These are phyloP conservation scores for Ophioderma brevispina DNA, from an alignment of 35 echinoderm and acorn worm species.

Conservation along the genomic window DNA sequence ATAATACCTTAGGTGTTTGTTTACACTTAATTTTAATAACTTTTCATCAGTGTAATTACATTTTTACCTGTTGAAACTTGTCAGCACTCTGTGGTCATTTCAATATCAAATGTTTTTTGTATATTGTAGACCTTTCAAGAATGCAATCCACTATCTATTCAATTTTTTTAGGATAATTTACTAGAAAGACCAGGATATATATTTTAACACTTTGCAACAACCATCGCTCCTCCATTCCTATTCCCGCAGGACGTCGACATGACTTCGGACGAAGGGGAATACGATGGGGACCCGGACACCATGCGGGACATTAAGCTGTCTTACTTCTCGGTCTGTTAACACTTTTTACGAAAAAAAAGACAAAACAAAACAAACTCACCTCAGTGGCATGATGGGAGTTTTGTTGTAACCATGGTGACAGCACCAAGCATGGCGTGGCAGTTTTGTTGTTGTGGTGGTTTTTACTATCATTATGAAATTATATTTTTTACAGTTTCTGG, in stretches of 20 bases:
- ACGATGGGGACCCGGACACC: slow-evolving; percentile 78
- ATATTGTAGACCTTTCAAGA: too few relatives aligned
- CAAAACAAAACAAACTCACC: not conserved
- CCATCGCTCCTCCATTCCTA: slow-evolving; percentile 9
- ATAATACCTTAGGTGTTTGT: too few relatives aligned
- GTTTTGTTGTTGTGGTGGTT: not conserved
- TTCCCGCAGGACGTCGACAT: slow-evolving; percentile 80
- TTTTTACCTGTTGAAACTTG: too few relatives aligned
- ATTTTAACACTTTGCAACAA: slow-evolving; percentile 15
- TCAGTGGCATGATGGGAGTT: slow-evolving; percentile 4
- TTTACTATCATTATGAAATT: too few relatives aligned
- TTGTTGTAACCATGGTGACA: not conserved
- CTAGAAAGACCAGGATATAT: too few relatives aligned
- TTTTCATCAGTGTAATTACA: too few relatives aligned
- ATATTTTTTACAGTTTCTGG: not conserved
- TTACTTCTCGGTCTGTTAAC: slow-evolving; percentile 79
- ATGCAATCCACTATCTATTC: too few relatives aligned
- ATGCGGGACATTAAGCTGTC: slow-evolving; percentile 63
- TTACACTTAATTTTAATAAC: too few relatives aligned
- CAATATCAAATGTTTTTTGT: too few relatives aligned
- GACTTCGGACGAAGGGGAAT: slow-evolving; percentile 96
- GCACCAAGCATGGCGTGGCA: not conserved
- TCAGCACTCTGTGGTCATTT: too few relatives aligned
- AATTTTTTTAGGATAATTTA: too few relatives aligned
- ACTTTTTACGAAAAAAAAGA: not conserved